Evolutionary conservation across 2,888 invertebrate species (phyloP), one percentile per base, ranked within the genome.

Genomic region (Odontothrips loti): DNA sequence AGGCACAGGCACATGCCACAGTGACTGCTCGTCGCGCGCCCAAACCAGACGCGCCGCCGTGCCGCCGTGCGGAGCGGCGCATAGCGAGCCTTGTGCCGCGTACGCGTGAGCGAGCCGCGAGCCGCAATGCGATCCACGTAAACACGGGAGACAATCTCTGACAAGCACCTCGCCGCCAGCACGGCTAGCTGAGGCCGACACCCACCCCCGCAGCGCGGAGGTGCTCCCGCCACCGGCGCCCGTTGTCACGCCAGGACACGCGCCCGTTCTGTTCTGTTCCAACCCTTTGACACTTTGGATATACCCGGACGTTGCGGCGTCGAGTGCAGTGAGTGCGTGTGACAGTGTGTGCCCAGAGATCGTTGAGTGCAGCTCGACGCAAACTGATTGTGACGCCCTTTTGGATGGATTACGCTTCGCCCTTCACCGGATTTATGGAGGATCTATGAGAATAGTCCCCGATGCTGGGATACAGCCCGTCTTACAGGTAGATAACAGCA

Each of bases 381-480:
- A 75, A 27, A 27, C 68, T 75, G 68, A 75, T 23, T 8, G 12
- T 9, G 9, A 27, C 68, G 23, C 68, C 27, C 23, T 27, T 75
- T 27, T 12, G 68, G 68, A 75, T 75, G 68, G 68, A 75, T 75
- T 75, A 75, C 68, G 10, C 68, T 75, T 75, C 68, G 27, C 23
- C 68, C 27, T 27, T 27, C 68, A 10, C 12, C 68, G 68, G 68
- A 75, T 27, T 75, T 27, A 75, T 75, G 68, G 68, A 75, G 68
- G 27, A 23, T 75, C 68, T 75, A 75, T 75, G 68, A 75, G 68
- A 8, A 27, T 75, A 12, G 68, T 27, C 27, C 68, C 68, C 68
- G 23, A 75, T 75, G 68, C 68, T 75, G 68, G 68, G 68, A 75
- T 75, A 75, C 68, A 75, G 68, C 68, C 23, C 68, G 6, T 75